A percentile compares a stretch with the other conserved stretches of the same genome.
Evolutionary conservation across 2,797 vertebrate species (phyloP).

Genomic region (Alfaro cultratus): DNA sequence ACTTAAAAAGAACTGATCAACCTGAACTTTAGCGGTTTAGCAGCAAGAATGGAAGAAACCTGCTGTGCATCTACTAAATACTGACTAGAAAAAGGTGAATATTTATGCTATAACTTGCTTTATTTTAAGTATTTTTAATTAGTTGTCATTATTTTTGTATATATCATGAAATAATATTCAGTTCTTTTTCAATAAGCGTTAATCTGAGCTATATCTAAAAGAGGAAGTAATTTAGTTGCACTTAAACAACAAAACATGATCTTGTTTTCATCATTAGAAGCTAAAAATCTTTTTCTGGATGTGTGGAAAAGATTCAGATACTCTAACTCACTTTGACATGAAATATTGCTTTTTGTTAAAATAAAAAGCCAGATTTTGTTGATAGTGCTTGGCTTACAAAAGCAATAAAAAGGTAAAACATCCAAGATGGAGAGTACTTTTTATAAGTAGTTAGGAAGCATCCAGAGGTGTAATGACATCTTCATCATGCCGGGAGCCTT

Average conservation of each 20-base stretch:
- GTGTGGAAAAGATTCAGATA: background rate
- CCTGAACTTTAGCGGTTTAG: background rate
- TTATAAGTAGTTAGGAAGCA: background rate
- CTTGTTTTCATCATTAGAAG: no score
- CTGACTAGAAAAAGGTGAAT: background rate
- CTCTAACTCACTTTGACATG: background rate
- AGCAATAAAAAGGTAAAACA: background rate
- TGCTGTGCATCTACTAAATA: no score
- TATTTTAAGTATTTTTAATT: background rate
- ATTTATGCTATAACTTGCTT: background rate
- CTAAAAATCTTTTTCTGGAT: no score
- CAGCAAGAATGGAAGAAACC: no score
- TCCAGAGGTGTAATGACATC: background rate
- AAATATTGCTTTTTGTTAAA: background rate
- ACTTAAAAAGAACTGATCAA: no score
- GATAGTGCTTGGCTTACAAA: background rate
- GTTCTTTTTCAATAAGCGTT: no score
- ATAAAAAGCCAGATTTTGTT: background rate
- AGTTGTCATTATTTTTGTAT: background rate
- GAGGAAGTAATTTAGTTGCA: no score
- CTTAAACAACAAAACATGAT: no score
- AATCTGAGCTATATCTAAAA: no score
- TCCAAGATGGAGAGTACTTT: background rate
- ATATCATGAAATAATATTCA: no score
- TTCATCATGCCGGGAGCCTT: background rate